Conservation (phyloP, 2,888 invertebrate species). For the Ryuthela nishihirai region DNA sequence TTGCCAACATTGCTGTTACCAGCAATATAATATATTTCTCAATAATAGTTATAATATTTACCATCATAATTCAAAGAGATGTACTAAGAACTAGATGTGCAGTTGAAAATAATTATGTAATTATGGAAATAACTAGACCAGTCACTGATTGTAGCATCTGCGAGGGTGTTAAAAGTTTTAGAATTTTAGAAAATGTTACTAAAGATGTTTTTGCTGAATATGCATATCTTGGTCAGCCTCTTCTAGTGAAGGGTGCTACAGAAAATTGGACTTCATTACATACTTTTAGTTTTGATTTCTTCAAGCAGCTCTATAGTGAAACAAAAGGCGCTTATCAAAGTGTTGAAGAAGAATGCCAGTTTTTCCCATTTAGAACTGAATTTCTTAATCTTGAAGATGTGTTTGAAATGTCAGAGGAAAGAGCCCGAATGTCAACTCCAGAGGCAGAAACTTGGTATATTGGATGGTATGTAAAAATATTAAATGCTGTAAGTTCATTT, state of each 20-base stretch:
- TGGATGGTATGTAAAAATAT: too few relatives aligned
- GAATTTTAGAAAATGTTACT: constrained; percentile 57
- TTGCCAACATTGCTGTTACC: too few relatives aligned
- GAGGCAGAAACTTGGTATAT: constrained; percentile 75
- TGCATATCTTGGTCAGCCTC: constrained; percentile 74
- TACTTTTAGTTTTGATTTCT: constrained; percentile 46
- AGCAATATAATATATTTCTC: too few relatives aligned
- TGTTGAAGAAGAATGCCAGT: constrained; percentile 76
- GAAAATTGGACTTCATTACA: constrained; percentile 71
- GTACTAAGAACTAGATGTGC: constrained; percentile 60
- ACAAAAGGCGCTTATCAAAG: constrained; percentile 64
- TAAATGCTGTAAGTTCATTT: too few relatives aligned
- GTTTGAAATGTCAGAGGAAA: constrained; percentile 66
- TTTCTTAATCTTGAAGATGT: constrained; percentile 71
- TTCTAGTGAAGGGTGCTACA: constrained; percentile 72
- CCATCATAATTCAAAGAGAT: constrained; percentile 24
- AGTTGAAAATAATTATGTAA: constrained; percentile 74
- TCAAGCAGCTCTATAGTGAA: constrained; percentile 45
- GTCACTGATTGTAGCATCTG: constrained; percentile 77
- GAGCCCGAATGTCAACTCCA: constrained; percentile 61
- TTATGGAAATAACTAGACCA: constrained; percentile 83
- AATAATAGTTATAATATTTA: constrained; percentile 4
- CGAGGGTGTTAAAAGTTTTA: constrained; percentile 62
- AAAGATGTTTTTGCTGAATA: constrained; percentile 65
- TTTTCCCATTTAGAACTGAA: constrained; percentile 79